A percentile compares a stretch with the other conserved stretches of the same genome.
Conservation (phyloP, 2,113 vertebrate species). For the Bombycilla garrulus region DNA sequence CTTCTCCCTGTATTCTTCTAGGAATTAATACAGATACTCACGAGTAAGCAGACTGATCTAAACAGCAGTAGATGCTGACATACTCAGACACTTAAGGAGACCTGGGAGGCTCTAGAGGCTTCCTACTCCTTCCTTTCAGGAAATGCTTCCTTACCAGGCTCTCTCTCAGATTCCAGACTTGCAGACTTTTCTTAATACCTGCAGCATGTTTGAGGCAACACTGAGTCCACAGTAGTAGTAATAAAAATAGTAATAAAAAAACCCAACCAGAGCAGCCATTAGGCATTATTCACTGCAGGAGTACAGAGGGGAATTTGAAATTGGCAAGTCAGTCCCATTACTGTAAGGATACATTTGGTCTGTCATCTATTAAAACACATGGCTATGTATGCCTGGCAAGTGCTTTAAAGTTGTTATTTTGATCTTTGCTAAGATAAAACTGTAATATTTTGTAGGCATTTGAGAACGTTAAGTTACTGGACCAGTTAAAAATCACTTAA, state of each 20-base stretch:
- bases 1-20: background rate
- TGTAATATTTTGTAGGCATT: slow-evolving; percentile 18
- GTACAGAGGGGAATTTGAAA: background rate
- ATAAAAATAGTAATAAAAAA: background rate
- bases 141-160: background rate
- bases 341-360: background rate
- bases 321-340: background rate
- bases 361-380: slow-evolving; percentile 1
- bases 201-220: background rate
- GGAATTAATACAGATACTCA: background rate
- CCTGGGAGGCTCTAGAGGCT: background rate
- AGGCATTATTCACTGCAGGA: background rate
- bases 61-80: background rate
- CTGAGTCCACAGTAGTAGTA: background rate
- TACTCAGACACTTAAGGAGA: background rate
- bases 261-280: background rate
- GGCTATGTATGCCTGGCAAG: background rate
- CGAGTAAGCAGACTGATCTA: background rate
- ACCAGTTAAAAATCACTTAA: slow-evolving; percentile 42
- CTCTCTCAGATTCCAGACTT: background rate
- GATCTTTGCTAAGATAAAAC: slow-evolving; percentile 43
- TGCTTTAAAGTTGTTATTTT: slow-evolving; percentile 35
- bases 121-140: background rate
- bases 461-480: slow-evolving; percentile 19
- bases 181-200: background rate